Percentiles rank a stretch among this genome's conserved stretches.
phyloP scores from a whole-genome alignment of 1,140 invertebrate genomes.

The Drosophila pachea region DNA sequence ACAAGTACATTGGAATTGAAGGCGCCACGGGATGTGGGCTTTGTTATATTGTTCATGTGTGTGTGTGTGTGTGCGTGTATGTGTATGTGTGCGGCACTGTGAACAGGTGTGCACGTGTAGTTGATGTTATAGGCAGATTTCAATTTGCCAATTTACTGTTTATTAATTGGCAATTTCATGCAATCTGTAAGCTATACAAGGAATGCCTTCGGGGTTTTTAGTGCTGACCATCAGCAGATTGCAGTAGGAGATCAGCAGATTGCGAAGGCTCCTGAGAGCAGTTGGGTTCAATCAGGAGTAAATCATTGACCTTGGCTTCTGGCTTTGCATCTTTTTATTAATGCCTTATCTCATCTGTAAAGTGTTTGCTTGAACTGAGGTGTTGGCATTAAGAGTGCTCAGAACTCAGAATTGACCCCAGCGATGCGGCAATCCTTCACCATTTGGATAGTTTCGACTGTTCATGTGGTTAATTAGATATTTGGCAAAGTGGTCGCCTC shows the following conservation, averaged over 20 bases:
- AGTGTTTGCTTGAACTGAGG: background rate
- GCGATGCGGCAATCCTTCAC: conserved; percentile 48
- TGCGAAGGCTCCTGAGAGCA: background rate
- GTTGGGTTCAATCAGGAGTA: background rate
- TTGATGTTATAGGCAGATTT: conserved; percentile 27
- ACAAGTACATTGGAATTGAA: conserved; percentile 23
- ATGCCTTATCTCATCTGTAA: conserved; percentile 2
- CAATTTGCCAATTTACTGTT: conserved; percentile 56
- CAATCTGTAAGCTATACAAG: conserved; percentile 19
- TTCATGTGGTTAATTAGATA: conserved; percentile 58
- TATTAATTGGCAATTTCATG: conserved; percentile 71
- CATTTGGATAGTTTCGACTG: conserved; percentile 62
- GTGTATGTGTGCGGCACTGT: too few relatives aligned
- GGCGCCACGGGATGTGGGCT: conserved; percentile 5
- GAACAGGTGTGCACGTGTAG: too few relatives aligned
- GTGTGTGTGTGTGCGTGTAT: conserved; percentile 22
- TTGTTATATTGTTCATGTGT: conserved; percentile 18
- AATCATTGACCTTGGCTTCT: background rate
- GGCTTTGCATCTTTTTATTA: conserved; percentile 11
- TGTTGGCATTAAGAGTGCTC: background rate
- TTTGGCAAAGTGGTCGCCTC: conserved; percentile 51
- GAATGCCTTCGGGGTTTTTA: conserved; percentile 30
- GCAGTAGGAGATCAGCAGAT: background rate
- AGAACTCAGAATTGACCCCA: conserved; percentile 59
- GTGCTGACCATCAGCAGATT: background rate